Percentiles rank a stretch among this genome's conserved stretches.
Conservation (phyloP, 1,140 invertebrate species). For the Brachionus paranguensis region DNA sequence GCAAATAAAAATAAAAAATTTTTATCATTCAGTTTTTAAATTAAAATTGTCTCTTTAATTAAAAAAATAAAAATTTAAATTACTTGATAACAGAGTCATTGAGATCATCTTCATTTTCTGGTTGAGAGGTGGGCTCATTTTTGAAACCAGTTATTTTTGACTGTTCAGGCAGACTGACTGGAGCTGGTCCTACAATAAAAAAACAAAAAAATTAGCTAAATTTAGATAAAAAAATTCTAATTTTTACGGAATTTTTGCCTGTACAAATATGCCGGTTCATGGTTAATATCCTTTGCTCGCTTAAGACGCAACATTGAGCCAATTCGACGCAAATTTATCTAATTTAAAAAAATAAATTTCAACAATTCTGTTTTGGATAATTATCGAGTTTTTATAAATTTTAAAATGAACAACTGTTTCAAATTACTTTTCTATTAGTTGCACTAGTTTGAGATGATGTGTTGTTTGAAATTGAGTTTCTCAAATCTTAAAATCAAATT, state of each 20-base stretch:
- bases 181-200: constrained; percentile 11
- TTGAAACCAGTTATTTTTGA: constrained; percentile 18
- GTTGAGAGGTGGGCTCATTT: not conserved
- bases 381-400: not conserved
- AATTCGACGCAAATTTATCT: constrained; percentile 21
- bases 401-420: constrained; percentile 32
- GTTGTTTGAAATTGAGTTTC: not conserved
- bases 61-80: not conserved
- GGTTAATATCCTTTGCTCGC: constrained; percentile 37
- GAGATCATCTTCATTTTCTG: constrained; percentile 22
- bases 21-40: too few relatives aligned
- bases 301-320: constrained; percentile 32
- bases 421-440: constrained; percentile 3
- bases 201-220: not conserved
- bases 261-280: constrained; percentile 35
- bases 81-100: constrained; percentile 36
- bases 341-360: constrained; percentile 17
- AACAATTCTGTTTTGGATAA: not conserved
- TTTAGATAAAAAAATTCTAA: not conserved
- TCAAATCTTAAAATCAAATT: constrained; percentile 23
- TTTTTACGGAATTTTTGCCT: constrained; percentile 33
- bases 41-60: too few relatives aligned
- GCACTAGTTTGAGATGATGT: not conserved
- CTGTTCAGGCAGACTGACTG: constrained; percentile 20
- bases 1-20: too few relatives aligned